A percentile compares a stretch with the other conserved stretches of the same genome.
Conservation (phyloP, 1,140 invertebrate species). For the Ostrea denselamellosa region DNA sequence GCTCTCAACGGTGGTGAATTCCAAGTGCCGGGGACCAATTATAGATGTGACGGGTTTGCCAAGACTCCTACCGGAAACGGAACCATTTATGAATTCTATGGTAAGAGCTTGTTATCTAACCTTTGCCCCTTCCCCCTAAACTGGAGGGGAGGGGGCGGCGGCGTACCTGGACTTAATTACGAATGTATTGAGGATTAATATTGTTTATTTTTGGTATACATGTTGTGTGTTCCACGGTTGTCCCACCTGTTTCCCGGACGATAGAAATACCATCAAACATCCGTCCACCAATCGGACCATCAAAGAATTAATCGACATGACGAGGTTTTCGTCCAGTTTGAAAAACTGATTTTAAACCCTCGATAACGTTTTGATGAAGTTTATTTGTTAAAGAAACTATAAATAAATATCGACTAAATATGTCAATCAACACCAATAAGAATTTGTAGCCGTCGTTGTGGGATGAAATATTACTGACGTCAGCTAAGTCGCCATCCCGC, state of each 20-base stretch:
- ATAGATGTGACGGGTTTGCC: conserved; percentile 45
- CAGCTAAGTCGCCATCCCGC: conserved; percentile 42
- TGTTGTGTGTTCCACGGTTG: conserved; percentile 53
- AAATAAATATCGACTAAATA: conserved; percentile 44
- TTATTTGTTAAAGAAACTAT: conserved; percentile 37
- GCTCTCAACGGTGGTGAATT: conserved; percentile 52
- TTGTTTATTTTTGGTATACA: neutral
- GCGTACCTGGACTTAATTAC: neutral
- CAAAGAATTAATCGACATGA: conserved; percentile 43
- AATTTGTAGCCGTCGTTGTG: conserved; percentile 40
- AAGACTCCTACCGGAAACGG: neutral
- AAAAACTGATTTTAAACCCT: conserved; percentile 28
- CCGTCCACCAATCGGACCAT: conserved; percentile 44
- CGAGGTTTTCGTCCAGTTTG: conserved; percentile 36
- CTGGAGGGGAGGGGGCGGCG: conserved; percentile 26
- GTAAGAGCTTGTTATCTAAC: too few relatives aligned
- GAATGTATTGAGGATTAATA: neutral
- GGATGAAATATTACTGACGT: conserved; percentile 22
- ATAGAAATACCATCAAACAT: conserved; percentile 27
- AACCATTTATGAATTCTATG: conserved; percentile 50
- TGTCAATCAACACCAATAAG: conserved; percentile 47
- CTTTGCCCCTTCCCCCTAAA: too few relatives aligned
- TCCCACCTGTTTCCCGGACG: conserved; percentile 38
- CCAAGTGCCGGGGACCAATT: conserved; percentile 33
- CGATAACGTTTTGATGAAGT: conserved; percentile 17